A percentile compares a stretch with the other conserved stretches of the same genome.
These are phyloP conservation scores for Goniozus legneri DNA, from an alignment of 1,140 invertebrate genomes.

Conservation along the genomic window DNA sequence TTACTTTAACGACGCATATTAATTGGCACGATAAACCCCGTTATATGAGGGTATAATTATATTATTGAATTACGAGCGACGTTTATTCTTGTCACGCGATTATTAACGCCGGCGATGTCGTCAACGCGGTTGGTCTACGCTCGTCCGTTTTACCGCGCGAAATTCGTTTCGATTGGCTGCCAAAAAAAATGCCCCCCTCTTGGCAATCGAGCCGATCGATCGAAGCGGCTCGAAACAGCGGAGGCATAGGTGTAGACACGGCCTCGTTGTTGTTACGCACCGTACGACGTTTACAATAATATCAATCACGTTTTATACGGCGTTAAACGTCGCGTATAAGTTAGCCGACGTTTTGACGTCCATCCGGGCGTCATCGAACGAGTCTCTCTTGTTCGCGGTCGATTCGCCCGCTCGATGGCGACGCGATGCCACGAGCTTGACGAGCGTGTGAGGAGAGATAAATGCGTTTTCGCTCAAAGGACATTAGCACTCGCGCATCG, in stretches of 20 bases:
- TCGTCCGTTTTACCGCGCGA: neutral
- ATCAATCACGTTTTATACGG: too few relatives aligned
- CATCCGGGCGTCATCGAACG: too few relatives aligned
- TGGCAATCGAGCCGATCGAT: too few relatives aligned
- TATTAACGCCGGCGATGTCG: conserved; percentile 42
- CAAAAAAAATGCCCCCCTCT: neutral
- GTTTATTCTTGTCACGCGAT: conserved; percentile 47
- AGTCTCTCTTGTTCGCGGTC: too few relatives aligned
- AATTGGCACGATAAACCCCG: conserved; percentile 49
- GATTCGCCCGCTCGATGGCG: too few relatives aligned
- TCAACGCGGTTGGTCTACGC: conserved; percentile 18
- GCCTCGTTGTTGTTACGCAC: too few relatives aligned
- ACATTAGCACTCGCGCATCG: conserved; percentile 47
- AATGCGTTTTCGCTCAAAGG: conserved; percentile 24
- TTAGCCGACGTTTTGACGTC: too few relatives aligned
- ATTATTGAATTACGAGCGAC: conserved; percentile 52
- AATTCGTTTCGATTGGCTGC: neutral
- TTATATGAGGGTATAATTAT: conserved; percentile 52
- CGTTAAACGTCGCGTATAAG: too few relatives aligned
- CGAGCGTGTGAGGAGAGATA: neutral
- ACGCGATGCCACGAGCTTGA: neutral
- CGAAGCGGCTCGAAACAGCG: too few relatives aligned
- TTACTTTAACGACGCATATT: conserved; percentile 49
- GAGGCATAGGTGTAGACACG: too few relatives aligned
- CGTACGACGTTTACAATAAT: too few relatives aligned